Percentiles rank a stretch among this genome's conserved stretches.
Conservation (phyloP, 2,113 vertebrate genomes). For the Megatriorchis doriae region DNA sequence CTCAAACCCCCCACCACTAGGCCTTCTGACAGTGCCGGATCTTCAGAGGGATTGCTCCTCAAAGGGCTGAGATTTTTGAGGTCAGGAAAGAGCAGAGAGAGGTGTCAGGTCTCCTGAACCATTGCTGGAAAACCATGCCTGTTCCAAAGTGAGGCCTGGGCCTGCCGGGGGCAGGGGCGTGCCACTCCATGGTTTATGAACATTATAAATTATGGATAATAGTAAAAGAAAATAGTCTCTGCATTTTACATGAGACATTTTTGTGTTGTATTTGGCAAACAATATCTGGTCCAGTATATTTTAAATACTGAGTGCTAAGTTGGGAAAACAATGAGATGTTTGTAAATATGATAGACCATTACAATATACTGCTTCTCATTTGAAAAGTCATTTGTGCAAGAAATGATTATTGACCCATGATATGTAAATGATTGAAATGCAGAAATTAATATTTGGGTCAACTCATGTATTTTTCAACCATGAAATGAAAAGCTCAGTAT, state of each 20-base stretch:
- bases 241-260: constrained; percentile 38
- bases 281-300: constrained; percentile 31
- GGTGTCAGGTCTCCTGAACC: neutral
- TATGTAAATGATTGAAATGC: constrained; percentile 75
- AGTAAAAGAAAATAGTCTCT: constrained; percentile 33
- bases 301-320: constrained; percentile 43
- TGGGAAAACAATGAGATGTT: constrained; percentile 61
- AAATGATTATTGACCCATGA: constrained; percentile 77
- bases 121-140: neutral
- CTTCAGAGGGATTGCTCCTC: neutral
- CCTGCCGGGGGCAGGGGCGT: neutral
- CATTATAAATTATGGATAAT: constrained; percentile 16
- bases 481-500: constrained; percentile 77
- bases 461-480: constrained; percentile 78
- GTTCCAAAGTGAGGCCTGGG: neutral
- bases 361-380: constrained; percentile 73
- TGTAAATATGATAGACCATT: constrained; percentile 74
- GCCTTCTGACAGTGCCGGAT: neutral
- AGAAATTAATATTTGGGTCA: constrained; percentile 81
- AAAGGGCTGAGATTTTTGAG: neutral
- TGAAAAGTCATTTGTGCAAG: constrained; percentile 75
- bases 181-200: neutral
- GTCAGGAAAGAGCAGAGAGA: neutral
- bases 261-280: constrained; percentile 31
- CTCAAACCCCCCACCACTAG: neutral